phyloP scores from a whole-genome alignment of 1,140 invertebrate genomes.

The Riptortus pedestris region DNA sequence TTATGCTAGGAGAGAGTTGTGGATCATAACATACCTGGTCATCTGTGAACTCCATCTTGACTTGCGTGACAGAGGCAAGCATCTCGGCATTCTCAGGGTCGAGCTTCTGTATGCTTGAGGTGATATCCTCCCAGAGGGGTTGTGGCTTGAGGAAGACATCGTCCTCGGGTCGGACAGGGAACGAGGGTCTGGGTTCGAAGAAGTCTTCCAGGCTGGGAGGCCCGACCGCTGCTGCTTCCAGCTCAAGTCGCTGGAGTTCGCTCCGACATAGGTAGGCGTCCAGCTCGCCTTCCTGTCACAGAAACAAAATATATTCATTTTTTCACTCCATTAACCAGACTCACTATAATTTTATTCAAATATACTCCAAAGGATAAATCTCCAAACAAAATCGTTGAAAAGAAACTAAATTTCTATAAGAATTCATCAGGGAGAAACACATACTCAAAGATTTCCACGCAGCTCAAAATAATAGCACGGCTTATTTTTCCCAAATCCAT shows the following conservation, averaged over 20 bases:
- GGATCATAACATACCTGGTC: too few relatives aligned
- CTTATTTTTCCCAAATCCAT: too few relatives aligned
- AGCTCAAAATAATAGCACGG: too few relatives aligned
- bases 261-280: slow-evolving; percentile 48
- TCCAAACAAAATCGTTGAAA: too few relatives aligned
- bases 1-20: too few relatives aligned
- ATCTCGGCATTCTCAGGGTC: slow-evolving; percentile 81
- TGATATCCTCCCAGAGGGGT: slow-evolving; percentile 73
- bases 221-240: slow-evolving; percentile 48
- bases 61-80: slow-evolving; percentile 48
- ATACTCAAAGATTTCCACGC: too few relatives aligned
- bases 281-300: slow-evolving; percentile 42
- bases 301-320: neutral
- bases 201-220: slow-evolving; percentile 56
- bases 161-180: slow-evolving; percentile 44
- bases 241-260: slow-evolving; percentile 43
- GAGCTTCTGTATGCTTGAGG: slow-evolving; percentile 75
- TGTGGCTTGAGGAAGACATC: slow-evolving; percentile 71
- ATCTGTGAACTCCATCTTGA: slow-evolving; percentile 65
- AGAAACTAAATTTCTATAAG: too few relatives aligned
- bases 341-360: neutral
- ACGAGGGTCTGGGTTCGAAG: slow-evolving; percentile 42
- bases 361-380: too few relatives aligned
- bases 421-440: too few relatives aligned
- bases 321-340: neutral